A percentile compares a stretch with the other conserved stretches of the same genome.
Evolutionary conservation across 30 jellyfish, hydroid and myxozoan genomes (phyloP).

Genomic region (Aurelia aurita complex sp. Pacific): DNA sequence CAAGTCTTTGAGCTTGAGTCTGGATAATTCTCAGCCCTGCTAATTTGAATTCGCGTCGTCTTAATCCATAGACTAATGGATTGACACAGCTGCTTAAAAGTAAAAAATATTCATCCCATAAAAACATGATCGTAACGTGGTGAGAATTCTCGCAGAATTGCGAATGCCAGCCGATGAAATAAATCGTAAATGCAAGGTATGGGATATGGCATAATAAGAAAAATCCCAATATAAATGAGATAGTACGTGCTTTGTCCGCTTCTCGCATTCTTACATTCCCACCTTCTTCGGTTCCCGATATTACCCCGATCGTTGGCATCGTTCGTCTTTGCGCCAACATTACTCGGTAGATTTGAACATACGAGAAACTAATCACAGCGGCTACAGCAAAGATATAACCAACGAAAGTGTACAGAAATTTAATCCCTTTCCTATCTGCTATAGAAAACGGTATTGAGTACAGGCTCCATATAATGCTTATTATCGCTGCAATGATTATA

Average conservation of each 20-base stretch:
- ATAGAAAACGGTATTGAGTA: too few species aligned
- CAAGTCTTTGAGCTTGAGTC: too few species aligned
- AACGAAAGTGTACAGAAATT: background rate
- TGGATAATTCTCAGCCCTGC: conserved; percentile 1
- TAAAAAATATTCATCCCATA: conserved; percentile 38
- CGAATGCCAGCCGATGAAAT: conserved; percentile 20
- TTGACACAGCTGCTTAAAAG: conserved; percentile 29
- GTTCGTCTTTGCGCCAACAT: conserved; percentile 21
- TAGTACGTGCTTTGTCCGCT: conserved; percentile 1
- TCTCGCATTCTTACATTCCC: background rate
- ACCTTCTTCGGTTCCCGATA: background rate
- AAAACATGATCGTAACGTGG: background rate
- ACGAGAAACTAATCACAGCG: background rate
- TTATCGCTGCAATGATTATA: background rate
- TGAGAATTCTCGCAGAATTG: conserved; percentile 3
- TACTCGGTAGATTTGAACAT: conserved; percentile 8
- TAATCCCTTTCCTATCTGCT: too few species aligned
- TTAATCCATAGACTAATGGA: conserved; percentile 27
- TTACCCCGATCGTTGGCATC: background rate
- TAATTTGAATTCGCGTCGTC: conserved; percentile 14
- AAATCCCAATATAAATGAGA: conserved; percentile 5
- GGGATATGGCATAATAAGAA: conserved; percentile 26
- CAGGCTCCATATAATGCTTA: too few species aligned
- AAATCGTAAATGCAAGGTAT: conserved; percentile 33
- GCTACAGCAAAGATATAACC: background rate